Evolutionary conservation across 1,140 invertebrate species (phyloP).

Genomic region (Nasonia giraulti): DNA sequence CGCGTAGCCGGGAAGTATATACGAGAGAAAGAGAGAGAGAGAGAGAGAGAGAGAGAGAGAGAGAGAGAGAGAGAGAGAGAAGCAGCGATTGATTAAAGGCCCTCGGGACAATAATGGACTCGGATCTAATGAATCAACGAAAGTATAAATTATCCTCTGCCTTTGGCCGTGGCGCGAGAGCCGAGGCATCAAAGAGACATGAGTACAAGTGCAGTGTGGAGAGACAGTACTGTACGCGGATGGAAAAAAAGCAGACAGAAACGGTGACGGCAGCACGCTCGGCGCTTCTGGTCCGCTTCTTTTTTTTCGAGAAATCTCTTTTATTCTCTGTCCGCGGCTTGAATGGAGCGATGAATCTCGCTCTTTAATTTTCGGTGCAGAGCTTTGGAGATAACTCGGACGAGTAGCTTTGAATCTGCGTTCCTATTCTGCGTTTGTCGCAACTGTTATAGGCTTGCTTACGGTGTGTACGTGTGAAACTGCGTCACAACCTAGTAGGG

Average conservation of each 20-base stretch:
- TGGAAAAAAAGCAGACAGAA: not conserved
- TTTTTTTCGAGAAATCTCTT: not conserved
- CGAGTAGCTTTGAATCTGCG: too few relatives aligned
- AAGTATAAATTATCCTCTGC: conserved; percentile 54
- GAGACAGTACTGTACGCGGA: conserved; percentile 7
- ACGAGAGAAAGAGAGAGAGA: not conserved
- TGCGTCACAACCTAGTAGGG: too few relatives aligned
- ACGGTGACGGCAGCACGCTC: too few relatives aligned
- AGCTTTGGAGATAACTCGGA: too few relatives aligned
- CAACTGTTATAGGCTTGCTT: too few relatives aligned
- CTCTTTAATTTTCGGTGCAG: not conserved
- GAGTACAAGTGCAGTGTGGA: not conserved
- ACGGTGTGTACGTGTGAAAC: too few relatives aligned
- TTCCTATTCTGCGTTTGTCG: too few relatives aligned
- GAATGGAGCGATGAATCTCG: not conserved
- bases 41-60: too few relatives aligned
- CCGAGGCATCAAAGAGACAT: conserved; percentile 35
- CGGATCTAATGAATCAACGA: conserved; percentile 51
- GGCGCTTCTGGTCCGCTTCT: not conserved
- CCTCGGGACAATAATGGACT: conserved; percentile 46
- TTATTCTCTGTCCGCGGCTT: not conserved
- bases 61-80: not conserved
- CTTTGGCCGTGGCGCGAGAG: conserved; percentile 23
- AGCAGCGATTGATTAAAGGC: conserved; percentile 52
- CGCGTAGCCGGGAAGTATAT: not conserved